Conservation (phyloP, 2,888 invertebrate genomes). For the Latrodectus hesperus region DNA sequence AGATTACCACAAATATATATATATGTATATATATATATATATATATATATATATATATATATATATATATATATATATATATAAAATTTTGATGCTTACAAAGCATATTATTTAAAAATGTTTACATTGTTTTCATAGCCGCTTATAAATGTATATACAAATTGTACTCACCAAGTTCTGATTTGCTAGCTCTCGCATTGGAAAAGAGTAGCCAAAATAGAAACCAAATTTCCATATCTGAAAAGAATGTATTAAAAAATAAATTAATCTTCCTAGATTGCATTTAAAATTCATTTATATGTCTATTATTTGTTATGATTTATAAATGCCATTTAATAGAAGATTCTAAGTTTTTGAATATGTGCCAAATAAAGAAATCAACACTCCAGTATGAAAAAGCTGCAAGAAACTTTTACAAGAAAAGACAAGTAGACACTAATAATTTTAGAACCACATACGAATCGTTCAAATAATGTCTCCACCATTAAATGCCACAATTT, state of each 20-base stretch:
- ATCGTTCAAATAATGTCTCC: too few species aligned
- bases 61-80: not conserved
- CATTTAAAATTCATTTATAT: too few species aligned
- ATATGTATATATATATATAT: not conserved
- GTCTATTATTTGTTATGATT: too few species aligned
- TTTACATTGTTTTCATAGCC: not conserved
- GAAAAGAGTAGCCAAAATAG: conserved; percentile 54
- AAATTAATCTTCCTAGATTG: not conserved
- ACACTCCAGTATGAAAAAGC: too few species aligned
- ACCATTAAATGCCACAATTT: too few species aligned
- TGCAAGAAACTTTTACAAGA: too few species aligned
- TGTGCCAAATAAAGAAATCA: too few species aligned
- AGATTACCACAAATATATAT: not conserved
- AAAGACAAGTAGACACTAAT: too few species aligned
- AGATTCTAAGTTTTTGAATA: too few species aligned
- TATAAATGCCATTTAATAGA: too few species aligned
- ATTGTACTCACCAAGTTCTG: conserved; percentile 16
- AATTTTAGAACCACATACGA: too few species aligned
- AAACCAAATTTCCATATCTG: conserved; percentile 49
- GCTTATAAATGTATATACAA: not conserved
- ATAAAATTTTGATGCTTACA: not conserved
- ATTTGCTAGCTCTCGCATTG: conserved; percentile 44
- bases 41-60: not conserved
- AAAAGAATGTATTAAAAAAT: conserved; percentile 7
- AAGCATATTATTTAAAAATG: not conserved